Conservation (phyloP, 2,797 vertebrate species). For the Hydrophis major region DNA sequence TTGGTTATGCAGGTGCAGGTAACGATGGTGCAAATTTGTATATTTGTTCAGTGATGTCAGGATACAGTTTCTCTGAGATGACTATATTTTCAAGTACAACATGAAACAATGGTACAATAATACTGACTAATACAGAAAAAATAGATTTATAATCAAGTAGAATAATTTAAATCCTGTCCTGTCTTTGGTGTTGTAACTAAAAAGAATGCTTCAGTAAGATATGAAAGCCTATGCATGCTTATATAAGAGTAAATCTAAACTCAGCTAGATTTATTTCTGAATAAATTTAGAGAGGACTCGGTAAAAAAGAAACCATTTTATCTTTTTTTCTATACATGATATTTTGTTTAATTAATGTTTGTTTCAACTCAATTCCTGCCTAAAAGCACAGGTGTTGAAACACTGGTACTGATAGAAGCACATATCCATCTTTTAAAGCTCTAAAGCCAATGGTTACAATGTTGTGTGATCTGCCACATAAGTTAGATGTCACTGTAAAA, state of each 20-base stretch:
- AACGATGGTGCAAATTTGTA: neutral
- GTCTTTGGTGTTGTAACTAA: neutral
- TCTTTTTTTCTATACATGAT: neutral
- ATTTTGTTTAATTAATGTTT: neutral
- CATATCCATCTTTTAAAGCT: neutral
- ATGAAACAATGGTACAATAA: neutral
- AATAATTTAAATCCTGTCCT: neutral
- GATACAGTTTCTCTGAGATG: neutral
- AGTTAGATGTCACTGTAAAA: neutral
- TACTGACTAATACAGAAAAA: neutral
- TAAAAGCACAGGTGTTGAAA: neutral
- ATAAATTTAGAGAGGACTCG: neutral
- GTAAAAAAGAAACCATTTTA: neutral
- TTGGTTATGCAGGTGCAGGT: neutral
- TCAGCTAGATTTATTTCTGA: neutral
- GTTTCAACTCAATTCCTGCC: neutral
- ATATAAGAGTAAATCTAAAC: neutral
- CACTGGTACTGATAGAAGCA: neutral
- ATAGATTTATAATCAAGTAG: neutral
- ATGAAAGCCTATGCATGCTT: neutral
- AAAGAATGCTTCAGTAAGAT: neutral
- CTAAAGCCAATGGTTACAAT: neutral
- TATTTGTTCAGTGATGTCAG: neutral
- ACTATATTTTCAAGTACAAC: neutral
- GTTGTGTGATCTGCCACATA: neutral